Evolutionary conservation across 2,113 vertebrate genomes (phyloP).

Genomic region (Thinocorus orbignyianus): DNA sequence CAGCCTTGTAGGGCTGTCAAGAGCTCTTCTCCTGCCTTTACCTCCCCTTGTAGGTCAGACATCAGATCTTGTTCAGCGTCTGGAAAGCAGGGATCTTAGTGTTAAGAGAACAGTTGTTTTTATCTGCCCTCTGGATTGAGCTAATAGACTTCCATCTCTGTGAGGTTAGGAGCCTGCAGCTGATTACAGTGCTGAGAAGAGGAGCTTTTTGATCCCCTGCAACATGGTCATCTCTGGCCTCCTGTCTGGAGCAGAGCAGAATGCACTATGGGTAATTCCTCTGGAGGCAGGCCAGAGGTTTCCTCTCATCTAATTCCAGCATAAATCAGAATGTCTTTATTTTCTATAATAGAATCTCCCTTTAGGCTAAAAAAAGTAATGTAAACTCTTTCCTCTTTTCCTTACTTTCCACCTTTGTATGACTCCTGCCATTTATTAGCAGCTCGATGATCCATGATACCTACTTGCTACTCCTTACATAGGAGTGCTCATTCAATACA

Average conservation of each 20-base stretch:
- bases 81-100: rapidly evolving
- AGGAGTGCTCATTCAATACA: not conserved
- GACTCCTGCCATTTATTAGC: not conserved
- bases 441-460: not conserved
- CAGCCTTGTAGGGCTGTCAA: not conserved
- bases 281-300: not conserved
- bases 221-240: rapidly evolving
- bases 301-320: not conserved
- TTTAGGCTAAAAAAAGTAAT: not conserved
- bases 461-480: not conserved
- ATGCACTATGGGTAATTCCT: not conserved
- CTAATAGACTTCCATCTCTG: not conserved
- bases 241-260: not conserved
- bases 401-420: not conserved
- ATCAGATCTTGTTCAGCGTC: not conserved
- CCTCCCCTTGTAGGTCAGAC: not conserved
- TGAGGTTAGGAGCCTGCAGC: rapidly evolving
- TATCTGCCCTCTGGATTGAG: not conserved
- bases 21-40: not conserved
- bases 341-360: not conserved
- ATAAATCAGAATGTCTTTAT: not conserved
- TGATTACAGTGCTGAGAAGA: not conserved
- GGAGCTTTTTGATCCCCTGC: not conserved
- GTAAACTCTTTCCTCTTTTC: not conserved
- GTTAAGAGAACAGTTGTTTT: not conserved